Base-by-base conservation (phyloP, 2,888 invertebrate species). In the Metallyticus violacea region DNA sequence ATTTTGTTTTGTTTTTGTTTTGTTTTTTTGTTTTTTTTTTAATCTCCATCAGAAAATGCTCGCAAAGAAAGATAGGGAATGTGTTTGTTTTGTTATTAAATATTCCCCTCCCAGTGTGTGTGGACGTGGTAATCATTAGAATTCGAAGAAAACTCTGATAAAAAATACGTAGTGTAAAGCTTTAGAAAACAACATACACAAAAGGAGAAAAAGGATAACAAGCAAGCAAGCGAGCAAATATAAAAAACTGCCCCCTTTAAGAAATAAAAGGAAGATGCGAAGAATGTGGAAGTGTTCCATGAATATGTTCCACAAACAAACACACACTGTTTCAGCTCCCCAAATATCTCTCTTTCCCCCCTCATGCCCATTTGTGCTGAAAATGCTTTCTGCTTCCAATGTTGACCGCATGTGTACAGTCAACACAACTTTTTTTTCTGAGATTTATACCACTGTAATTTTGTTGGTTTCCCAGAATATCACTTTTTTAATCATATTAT, bases 211-310 rank as follows among this genome's bases (percentile, higher is more conserved):
- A 79, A 7, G 40, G 80, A 79, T 79, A 27, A 80, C 62, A 76
- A n/a, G 30, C 82, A 30, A 78, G 82, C 81, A 62, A 79, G 79
- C 79, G 80, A 79, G 80, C 77, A 62, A 62, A 62, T 1, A 62
- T 62, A 62, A 9, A 62, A 62, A 40, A 62, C 9, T 22, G 9
- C 15, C 40, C 40, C 40, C 40, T 15, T 62, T n/a, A 26, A 81
- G 77, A 40, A 29, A 26, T 77, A 29, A 79, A 40, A 81, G 76
- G 25, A 28, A 26, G 81, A 30, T 29, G 30, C 29, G 62, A 29
- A 83, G 27, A 29, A 85, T 87, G 86, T 85, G 85, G 86, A 91
- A 89, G 91, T 91, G 91, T 91, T 91, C 91, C 90, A 91, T 91
- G 91, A 91, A 91, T 91, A 91, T n/a, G 90, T 91, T 90, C 90